Base-by-base conservation (phyloP, 1,140 invertebrate genomes). In the Cecropterus lyciades region DNA sequence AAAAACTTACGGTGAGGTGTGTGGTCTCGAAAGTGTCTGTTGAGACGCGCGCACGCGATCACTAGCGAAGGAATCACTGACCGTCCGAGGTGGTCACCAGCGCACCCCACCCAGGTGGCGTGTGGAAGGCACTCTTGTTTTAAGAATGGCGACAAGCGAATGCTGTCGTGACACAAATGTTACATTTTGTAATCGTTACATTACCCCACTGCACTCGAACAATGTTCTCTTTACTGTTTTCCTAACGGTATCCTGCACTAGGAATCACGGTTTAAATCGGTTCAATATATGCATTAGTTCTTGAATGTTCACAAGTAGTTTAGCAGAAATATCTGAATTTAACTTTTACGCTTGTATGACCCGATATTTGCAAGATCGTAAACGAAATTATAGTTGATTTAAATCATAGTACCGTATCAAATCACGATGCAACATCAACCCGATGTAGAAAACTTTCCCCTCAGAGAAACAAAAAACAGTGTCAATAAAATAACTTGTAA, bases 61-160 rank as follows among this genome's bases (percentile, higher is more conserved):
- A 77, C 73, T 20, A 64, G 56, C 72, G 51, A 72, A 66, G 66
- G 72, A 76, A 68, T 70, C 73, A 84, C 81, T 83, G 79, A 69
- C 72, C 75, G 66, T 40, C 24, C 37, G 27, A 49, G 59, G 65
- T 65, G 71, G 67, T 69, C 65, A 67, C 67, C 53, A 70, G 42
- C 53, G 40, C 72, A 64, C 79, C 79, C 82, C 71, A 67, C 75
- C 70, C 63, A 45, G 40, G 40, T 45, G 15, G 53, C 40, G 17
- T 27, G n/a, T 57, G 40, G 37, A 51, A 73, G 70, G 64, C 75
- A 70, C 74, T 74, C 76, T 72, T 76, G 67, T 60, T 55, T 67
- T 62, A 56, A 72, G 73, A 65, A 69, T 55, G 55, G 37, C 70
- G 67, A 72, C 65, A 72, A 65, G 13, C 37, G 46, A 57, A 40